A percentile compares a stretch with the other conserved stretches of the same genome.
Evolutionary conservation across 2,797 vertebrate species (phyloP).

Genomic region (Pristis pectinata): DNA sequence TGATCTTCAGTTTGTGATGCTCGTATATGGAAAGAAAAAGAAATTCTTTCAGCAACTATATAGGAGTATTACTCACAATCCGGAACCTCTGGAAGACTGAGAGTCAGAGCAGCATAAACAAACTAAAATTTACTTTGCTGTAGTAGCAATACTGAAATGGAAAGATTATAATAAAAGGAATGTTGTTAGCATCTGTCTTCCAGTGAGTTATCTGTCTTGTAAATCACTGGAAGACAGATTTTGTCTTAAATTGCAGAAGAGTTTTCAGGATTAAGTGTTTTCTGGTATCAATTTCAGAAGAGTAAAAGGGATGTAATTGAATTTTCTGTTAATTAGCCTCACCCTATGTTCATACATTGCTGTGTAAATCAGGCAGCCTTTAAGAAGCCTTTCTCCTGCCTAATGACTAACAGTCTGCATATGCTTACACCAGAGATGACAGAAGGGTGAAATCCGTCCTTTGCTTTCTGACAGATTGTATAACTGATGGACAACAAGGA

Average conservation of each 20-base stretch:
- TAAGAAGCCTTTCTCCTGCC: constrained; percentile 42
- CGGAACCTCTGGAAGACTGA: too few species aligned
- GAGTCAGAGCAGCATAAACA: not conserved
- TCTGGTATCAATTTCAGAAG: constrained; percentile 58
- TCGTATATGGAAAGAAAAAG: too few species aligned
- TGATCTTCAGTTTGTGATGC: not conserved
- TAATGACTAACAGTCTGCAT: constrained; percentile 38
- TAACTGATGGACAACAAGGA: constrained; percentile 41
- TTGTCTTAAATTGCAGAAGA: not conserved
- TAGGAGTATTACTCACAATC: not conserved
- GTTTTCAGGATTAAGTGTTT: constrained; percentile 53
- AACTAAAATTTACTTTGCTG: not conserved
- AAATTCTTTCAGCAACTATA: not conserved
- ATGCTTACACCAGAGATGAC: not conserved
- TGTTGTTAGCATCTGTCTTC: not conserved
- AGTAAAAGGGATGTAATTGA: constrained; percentile 56
- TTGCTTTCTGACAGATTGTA: constrained; percentile 38
- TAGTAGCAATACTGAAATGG: not conserved
- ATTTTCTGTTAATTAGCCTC: constrained; percentile 63
- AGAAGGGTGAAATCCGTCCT: not conserved
- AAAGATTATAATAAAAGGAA: not conserved
- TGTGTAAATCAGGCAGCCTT: constrained; percentile 60
- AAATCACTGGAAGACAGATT: not conserved
- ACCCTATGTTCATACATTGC: constrained; percentile 60
- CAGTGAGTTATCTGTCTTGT: not conserved